Percentiles rank a stretch among this genome's conserved stretches.
Evolutionary conservation across 1,140 invertebrate species (phyloP).

Genomic region (Drosophila takahashii): DNA sequence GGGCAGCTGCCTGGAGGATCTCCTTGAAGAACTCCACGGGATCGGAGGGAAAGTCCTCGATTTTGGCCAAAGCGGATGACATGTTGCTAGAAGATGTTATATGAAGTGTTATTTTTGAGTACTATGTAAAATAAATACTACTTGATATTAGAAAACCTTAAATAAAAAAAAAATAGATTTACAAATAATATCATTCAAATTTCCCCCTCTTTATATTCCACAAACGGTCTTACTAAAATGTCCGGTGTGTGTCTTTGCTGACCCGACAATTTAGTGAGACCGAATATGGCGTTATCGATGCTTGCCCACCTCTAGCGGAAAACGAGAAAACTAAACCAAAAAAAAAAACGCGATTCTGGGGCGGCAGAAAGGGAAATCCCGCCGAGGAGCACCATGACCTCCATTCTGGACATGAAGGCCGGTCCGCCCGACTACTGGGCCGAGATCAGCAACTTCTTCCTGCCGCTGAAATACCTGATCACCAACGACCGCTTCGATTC

Average conservation of each 20-base stretch:
- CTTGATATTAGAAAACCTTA: too few species aligned
- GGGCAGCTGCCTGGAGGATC: slow-evolving; percentile 24
- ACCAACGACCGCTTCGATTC: slow-evolving; percentile 80
- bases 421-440: slow-evolving; percentile 78
- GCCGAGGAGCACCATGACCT: slow-evolving; percentile 51
- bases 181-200: too few species aligned
- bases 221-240: too few species aligned
- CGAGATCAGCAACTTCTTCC: slow-evolving; percentile 79
- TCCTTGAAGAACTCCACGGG: slow-evolving; percentile 62
- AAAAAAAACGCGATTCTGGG: slow-evolving; percentile 24
- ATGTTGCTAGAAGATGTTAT: slow-evolving; percentile 40
- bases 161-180: too few species aligned
- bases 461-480: slow-evolving; percentile 78
- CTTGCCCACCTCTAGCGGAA: slow-evolving; percentile 1
- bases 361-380: slow-evolving; percentile 23
- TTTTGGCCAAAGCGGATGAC: slow-evolving; percentile 57
- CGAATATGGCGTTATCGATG: too few species aligned
- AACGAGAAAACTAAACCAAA: slow-evolving; percentile 2
- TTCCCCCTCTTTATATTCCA: too few species aligned
- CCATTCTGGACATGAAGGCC: slow-evolving; percentile 80
- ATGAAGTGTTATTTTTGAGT: too few species aligned
- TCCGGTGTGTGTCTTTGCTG: too few species aligned
- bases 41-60: slow-evolving; percentile 41
- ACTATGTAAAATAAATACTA: too few species aligned
- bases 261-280: too few species aligned